These are phyloP conservation scores for Allophyes oxyacanthae DNA, from an alignment of 2,888 invertebrate species.

Conservation along the genomic window DNA sequence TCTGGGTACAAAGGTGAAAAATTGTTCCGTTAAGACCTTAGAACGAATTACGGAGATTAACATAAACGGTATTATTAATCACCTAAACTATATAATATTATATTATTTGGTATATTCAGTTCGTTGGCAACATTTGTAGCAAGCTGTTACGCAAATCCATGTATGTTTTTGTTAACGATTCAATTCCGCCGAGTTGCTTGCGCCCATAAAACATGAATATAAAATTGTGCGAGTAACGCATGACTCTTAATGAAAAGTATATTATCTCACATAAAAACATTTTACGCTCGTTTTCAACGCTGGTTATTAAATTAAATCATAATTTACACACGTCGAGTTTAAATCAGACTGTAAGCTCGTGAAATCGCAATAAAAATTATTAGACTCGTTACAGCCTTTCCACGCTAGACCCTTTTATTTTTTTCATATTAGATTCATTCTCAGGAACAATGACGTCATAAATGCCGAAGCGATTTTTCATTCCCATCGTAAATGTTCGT, in stretches of 20 bases:
- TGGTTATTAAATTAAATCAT: conserved; percentile 87
- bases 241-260: conserved; percentile 86
- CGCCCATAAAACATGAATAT: conserved; percentile 77
- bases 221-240: conserved; percentile 78
- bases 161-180: conserved; percentile 69
- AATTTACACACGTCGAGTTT: conserved; percentile 85
- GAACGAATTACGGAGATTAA: conserved; percentile 49
- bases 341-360: conserved; percentile 83
- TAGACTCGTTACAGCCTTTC: conserved; percentile 76
- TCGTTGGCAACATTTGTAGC: conserved; percentile 42
- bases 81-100: conserved; percentile 37
- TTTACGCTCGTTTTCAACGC: conserved; percentile 82
- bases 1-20: conserved; percentile 56
- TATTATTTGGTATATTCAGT: conserved; percentile 20
- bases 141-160: conserved; percentile 60
- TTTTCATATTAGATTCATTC: conserved; percentile 71
- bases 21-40: conserved; percentile 54
- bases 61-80: conserved; percentile 46
- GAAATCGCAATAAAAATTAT: conserved; percentile 85
- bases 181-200: conserved; percentile 69
- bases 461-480: conserved; percentile 80
- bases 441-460: conserved; percentile 78
- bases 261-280: conserved; percentile 86
- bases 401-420: conserved; percentile 66
- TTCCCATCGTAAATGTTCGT: conserved; percentile 74